Evolutionary conservation across 2,888 invertebrate species (phyloP).

Genomic region (Aphelenchoides bicaudatus): DNA sequence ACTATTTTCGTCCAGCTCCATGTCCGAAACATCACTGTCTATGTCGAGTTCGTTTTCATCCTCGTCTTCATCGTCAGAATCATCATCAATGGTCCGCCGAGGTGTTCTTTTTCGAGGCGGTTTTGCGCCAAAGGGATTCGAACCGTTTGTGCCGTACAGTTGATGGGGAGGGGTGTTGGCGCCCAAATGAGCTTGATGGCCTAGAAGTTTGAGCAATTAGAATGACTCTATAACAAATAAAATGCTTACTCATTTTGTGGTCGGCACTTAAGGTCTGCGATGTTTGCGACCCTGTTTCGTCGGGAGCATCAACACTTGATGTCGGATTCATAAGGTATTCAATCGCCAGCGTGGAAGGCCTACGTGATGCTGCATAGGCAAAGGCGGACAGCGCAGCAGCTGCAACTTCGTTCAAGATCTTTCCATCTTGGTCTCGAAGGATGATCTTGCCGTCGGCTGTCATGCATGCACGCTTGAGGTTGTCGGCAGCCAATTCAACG

Average conservation of each 20-base stretch:
- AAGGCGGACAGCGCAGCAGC: slow-evolving; percentile 32
- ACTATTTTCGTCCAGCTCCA: no score
- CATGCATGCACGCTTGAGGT: slow-evolving; percentile 7
- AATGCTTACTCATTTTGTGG: no score
- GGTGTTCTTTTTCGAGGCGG: no score
- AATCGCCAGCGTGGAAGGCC: slow-evolving; percentile 39
- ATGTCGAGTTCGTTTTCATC: slow-evolving; percentile 5
- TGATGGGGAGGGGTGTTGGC: no score
- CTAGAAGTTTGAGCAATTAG: no score
- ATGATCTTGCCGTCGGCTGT: slow-evolving; percentile 14
- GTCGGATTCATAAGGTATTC: slow-evolving; percentile 40
- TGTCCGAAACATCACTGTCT: no score
- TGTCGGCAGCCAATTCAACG: slow-evolving; percentile 19
- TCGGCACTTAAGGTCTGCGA: slow-evolving; percentile 18
- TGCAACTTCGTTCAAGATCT: slow-evolving; percentile 27
- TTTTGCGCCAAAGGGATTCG: no score
- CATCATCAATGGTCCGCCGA: no score
- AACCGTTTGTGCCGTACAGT: no score
- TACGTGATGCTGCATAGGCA: slow-evolving; percentile 28
- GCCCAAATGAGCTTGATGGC: no score
- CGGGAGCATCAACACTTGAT: slow-evolving; percentile 28
- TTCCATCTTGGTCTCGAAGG: slow-evolving; percentile 14
- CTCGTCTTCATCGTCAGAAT: slow-evolving; percentile 27
- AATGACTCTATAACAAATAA: no score
- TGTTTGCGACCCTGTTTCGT: slow-evolving; percentile 30